Evolutionary conservation across 2,113 vertebrate species (phyloP).

Genomic region (Toxostoma redivivum): DNA sequence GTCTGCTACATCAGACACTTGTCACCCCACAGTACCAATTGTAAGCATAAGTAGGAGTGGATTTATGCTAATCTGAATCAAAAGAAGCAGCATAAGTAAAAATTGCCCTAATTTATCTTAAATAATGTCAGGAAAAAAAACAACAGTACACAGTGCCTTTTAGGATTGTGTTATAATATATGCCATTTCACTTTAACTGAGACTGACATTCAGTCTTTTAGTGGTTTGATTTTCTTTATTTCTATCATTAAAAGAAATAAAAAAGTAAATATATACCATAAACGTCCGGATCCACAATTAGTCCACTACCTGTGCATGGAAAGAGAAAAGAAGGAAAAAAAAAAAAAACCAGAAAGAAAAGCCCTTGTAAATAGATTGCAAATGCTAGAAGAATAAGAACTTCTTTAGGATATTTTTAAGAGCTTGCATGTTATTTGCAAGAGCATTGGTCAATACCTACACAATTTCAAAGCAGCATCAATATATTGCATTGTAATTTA

Average conservation of each 20-base stretch:
- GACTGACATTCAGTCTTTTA: background rate
- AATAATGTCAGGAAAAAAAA: background rate
- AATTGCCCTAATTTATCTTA: background rate
- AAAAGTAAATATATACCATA: background rate
- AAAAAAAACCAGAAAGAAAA: background rate
- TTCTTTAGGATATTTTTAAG: background rate
- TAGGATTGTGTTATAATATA: background rate
- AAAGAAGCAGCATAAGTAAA: background rate
- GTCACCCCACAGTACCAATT: background rate
- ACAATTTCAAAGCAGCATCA: background rate
- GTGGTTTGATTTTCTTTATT: background rate
- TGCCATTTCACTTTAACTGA: background rate
- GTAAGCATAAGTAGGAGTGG: background rate
- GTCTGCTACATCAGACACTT: background rate
- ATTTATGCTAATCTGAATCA: background rate
- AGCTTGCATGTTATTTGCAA: background rate
- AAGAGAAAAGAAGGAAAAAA: background rate
- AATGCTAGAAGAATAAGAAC: background rate
- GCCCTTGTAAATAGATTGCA: background rate
- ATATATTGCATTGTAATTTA: background rate
- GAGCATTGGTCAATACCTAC: background rate
- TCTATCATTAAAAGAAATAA: background rate
- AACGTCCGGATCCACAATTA: background rate
- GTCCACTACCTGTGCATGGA: background rate
- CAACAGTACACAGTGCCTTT: background rate